A percentile compares a stretch with the other conserved stretches of the same genome.
Conservation (phyloP, 1,140 invertebrate genomes). For the Hypothenemus hampei region DNA sequence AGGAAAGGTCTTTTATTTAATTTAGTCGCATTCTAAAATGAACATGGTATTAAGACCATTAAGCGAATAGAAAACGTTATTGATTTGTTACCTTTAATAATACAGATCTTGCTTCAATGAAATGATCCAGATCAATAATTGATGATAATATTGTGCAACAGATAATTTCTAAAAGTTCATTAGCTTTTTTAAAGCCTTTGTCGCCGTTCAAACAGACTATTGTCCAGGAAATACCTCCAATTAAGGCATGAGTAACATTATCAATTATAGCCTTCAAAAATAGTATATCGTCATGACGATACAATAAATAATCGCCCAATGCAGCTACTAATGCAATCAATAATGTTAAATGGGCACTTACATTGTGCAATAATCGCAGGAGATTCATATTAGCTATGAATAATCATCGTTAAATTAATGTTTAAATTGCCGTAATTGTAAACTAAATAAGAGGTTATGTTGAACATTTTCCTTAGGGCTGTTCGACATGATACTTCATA, state of each 20-base stretch:
- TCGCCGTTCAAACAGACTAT: constrained; percentile 47
- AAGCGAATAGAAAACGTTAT: neutral
- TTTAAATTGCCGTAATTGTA: no score
- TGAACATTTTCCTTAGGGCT: no score
- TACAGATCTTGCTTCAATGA: constrained; percentile 55
- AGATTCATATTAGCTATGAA: no score
- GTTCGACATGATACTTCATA: no score
- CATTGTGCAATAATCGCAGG: no score
- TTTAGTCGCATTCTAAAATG: constrained; percentile 55
- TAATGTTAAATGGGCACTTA: constrained; percentile 20
- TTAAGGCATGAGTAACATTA: constrained; percentile 57
- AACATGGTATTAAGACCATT: no score
- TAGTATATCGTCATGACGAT: constrained; percentile 43
- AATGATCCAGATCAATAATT: constrained; percentile 62
- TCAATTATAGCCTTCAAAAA: constrained; percentile 53
- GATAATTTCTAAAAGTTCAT: constrained; percentile 50
- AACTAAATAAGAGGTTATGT: no score
- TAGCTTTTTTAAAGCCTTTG: no score
- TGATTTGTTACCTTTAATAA: constrained; percentile 50
- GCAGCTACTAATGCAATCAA: neutral
- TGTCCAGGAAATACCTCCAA: constrained; percentile 53
- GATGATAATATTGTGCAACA: constrained; percentile 54
- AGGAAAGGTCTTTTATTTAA: constrained; percentile 54
- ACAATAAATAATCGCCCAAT: constrained; percentile 51
- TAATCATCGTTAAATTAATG: no score